Percentiles rank a stretch among this genome's conserved stretches.
Conservation (phyloP, 2,797 vertebrate species). For the Enteromius viviparus region DNA sequence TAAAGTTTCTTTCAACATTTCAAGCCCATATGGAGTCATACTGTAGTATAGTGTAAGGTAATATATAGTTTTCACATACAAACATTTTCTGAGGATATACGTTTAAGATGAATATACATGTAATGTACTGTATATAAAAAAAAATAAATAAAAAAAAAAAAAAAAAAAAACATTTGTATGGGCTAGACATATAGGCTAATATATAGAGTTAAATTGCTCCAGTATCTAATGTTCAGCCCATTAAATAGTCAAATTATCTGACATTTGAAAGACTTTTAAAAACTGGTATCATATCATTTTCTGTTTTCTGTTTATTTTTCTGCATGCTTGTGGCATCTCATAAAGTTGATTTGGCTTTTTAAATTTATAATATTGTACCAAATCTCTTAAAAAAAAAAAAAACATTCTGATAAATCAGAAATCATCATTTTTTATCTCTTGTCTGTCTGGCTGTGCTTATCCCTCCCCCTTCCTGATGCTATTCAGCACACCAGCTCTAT, state of each 20-base stretch:
- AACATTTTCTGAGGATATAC: background rate
- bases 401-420: background rate
- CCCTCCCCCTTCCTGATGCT: background rate
- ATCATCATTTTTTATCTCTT: background rate
- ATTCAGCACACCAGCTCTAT: slow-evolving; percentile 12
- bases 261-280: background rate
- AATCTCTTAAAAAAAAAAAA: background rate
- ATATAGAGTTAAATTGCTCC: too few relatives aligned
- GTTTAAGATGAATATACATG: background rate
- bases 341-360: background rate
- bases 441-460: slow-evolving; percentile 1
- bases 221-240: background rate
- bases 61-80: background rate
- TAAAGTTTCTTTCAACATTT: background rate
- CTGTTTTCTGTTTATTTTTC: background rate
- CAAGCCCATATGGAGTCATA: background rate
- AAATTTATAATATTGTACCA: background rate
- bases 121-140: too few relatives aligned
- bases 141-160: too few relatives aligned
- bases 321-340: background rate
- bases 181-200: too few relatives aligned
- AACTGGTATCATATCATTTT: background rate
- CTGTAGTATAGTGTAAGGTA: background rate
- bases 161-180: too few relatives aligned
- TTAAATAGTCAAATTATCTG: background rate